A percentile compares a stretch with the other conserved stretches of the same genome.
phyloP scores from a whole-genome alignment of 2,888 invertebrate species.

The Andrena trimmerana region DNA sequence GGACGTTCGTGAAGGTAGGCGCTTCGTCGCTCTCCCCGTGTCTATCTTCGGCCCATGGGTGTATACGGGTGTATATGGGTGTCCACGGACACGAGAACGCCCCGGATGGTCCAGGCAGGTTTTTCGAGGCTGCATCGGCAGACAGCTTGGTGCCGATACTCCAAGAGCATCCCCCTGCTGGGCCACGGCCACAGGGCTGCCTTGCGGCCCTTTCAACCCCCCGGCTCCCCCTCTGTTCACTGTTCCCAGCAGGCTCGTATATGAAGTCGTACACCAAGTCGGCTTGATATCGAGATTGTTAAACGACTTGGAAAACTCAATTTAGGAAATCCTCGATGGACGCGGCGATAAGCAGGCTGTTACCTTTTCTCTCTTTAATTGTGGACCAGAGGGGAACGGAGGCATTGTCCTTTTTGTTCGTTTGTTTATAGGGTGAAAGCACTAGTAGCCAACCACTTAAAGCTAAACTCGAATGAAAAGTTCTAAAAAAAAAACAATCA shows the following conservation, averaged over 20 bases:
- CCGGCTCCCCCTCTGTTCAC: neutral
- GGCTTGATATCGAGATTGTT: slow-evolving; percentile 46
- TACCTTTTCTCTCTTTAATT: neutral
- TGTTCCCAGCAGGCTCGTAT: slow-evolving; percentile 20
- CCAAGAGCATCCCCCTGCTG: slow-evolving; percentile 76
- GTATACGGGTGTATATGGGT: slow-evolving; percentile 22
- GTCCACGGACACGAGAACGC: slow-evolving; percentile 58
- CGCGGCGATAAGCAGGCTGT: slow-evolving; percentile 23
- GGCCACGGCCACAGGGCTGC: slow-evolving; percentile 67
- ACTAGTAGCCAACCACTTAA: too few species aligned
- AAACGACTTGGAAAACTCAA: slow-evolving; percentile 58
- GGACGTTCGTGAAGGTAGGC: slow-evolving; percentile 50
- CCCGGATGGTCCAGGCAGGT: slow-evolving; percentile 55
- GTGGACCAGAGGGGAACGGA: too few species aligned
- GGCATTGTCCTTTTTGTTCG: neutral
- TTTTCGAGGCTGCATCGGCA: slow-evolving; percentile 72
- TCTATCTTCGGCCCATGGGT: slow-evolving; percentile 12
- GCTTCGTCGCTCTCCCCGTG: slow-evolving; percentile 20
- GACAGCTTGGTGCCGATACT: slow-evolving; percentile 81
- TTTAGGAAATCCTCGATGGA: slow-evolving; percentile 54
- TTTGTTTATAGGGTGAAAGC: neutral
- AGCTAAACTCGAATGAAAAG: too few species aligned
- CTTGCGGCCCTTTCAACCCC: slow-evolving; percentile 58
- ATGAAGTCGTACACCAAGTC: slow-evolving; percentile 7
- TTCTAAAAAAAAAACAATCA: too few species aligned